These are phyloP conservation scores for Oscheius sp. DNA, from an alignment of 2,888 invertebrate genomes.

Conservation along the genomic window DNA sequence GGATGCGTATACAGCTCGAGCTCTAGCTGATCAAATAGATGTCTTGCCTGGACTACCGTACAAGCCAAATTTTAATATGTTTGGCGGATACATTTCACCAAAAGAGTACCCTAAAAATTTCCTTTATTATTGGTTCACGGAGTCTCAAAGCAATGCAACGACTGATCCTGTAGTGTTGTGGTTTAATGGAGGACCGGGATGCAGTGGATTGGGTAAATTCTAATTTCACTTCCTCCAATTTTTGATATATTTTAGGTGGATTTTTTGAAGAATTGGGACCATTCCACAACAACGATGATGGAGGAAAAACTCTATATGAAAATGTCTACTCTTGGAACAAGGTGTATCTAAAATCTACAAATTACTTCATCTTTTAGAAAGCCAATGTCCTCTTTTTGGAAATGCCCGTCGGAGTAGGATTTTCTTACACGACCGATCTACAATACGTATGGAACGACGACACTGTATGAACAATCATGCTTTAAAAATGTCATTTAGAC, in stretches of 20 bases:
- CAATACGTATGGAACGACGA: constrained; percentile 70
- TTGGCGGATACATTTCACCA: constrained; percentile 19
- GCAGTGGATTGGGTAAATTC: constrained; percentile 30
- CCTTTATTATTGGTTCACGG: constrained; percentile 37
- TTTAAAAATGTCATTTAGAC: constrained; percentile 64
- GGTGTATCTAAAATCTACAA: constrained; percentile 2
- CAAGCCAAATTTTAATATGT: constrained; percentile 18
- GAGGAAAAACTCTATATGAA: constrained; percentile 44
- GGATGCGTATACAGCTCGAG: constrained; percentile 5
- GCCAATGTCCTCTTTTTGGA: constrained; percentile 73
- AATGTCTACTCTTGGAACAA: constrained; percentile 66
- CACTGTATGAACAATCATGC: constrained; percentile 20
- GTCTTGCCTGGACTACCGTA: constrained; percentile 24
- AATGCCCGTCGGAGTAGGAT: constrained; percentile 75
- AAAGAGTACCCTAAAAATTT: background rate
- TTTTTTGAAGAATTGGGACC: constrained; percentile 72
- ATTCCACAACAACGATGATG: constrained; percentile 62
- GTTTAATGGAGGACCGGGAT: constrained; percentile 60
- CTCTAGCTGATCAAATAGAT: constrained; percentile 19
- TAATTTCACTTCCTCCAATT: too few relatives aligned
- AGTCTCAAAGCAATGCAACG: constrained; percentile 41
- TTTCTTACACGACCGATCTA: constrained; percentile 72
- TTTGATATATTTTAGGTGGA: constrained; percentile 52
- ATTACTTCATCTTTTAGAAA: constrained; percentile 39
- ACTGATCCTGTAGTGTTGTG: constrained; percentile 48